phyloP scores from a whole-genome alignment of 2,797 vertebrate genomes.

The Todus mexicanus region DNA sequence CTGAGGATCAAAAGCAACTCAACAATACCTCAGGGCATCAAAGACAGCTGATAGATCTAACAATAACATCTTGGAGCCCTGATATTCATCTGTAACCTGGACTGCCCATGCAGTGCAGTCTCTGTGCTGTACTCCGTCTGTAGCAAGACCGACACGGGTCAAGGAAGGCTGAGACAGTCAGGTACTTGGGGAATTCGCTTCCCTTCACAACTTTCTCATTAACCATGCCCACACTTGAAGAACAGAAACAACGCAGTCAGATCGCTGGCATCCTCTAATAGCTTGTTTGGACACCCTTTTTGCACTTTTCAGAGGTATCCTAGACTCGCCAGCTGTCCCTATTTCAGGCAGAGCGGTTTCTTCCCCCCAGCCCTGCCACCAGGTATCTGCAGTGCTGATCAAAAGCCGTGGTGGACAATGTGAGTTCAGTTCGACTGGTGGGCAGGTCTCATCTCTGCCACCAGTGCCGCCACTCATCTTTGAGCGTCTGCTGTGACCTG shows the following conservation, averaged over 20 bases:
- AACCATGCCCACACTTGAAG: conserved; percentile 43
- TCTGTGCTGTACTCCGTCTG: conserved; percentile 41
- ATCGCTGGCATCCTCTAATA: not conserved
- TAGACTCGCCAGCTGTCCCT: fast-evolving
- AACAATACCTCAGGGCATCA: conserved; percentile 66
- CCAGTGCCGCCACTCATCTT: fast-evolving
- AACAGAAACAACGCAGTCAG: not conserved
- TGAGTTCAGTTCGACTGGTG: not conserved
- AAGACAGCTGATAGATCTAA: conserved; percentile 66
- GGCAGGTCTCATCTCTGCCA: not conserved
- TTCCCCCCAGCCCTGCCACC: not conserved
- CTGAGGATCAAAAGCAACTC: conserved; percentile 50
- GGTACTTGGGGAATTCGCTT: conserved; percentile 25
- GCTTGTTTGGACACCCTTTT: not conserved
- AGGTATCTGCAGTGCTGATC: fast-evolving
- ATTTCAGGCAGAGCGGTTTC: not conserved
- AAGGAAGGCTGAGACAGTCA: conserved; percentile 39
- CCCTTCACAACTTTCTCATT: conserved; percentile 49
- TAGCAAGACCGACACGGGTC: conserved; percentile 22
- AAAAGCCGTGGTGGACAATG: not conserved
- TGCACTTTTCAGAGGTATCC: not conserved
- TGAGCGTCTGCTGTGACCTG: not conserved
- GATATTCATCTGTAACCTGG: conserved; percentile 62
- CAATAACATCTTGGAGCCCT: conserved; percentile 63
- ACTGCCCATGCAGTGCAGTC: conserved; percentile 52